Evolutionary conservation across 2,888 invertebrate species (phyloP).

Genomic region (Pristionchus entomophagus): DNA sequence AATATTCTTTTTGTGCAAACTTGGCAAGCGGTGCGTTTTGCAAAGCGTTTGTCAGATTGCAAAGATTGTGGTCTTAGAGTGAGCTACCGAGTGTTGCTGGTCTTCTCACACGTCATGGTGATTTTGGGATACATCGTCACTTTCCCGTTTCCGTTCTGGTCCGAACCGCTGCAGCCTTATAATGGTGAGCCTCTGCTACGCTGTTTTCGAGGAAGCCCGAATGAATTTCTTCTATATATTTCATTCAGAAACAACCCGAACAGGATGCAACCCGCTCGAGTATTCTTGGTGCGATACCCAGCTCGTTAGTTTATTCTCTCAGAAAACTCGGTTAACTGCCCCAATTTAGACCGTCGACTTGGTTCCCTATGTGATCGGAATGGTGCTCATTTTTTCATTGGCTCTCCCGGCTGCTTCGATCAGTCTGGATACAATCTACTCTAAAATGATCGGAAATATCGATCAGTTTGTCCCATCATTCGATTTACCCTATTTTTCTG

Average conservation of each 20-base stretch:
- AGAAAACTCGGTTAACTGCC: background rate
- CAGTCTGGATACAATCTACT: background rate
- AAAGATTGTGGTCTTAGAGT: background rate
- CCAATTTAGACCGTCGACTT: background rate
- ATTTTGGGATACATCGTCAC: background rate
- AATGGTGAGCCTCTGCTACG: too few species aligned
- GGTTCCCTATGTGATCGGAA: background rate
- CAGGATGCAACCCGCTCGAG: background rate
- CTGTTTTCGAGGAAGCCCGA: too few species aligned
- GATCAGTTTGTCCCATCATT: too few species aligned
- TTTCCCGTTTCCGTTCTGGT: background rate
- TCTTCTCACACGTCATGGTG: background rate
- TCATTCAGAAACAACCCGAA: background rate
- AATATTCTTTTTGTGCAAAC: background rate
- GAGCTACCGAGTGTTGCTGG: background rate
- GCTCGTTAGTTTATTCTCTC: background rate
- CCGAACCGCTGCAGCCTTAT: background rate
- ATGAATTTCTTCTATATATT: background rate
- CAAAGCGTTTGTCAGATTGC: background rate
- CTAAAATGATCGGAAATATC: too few species aligned
- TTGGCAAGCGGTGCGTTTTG: background rate
- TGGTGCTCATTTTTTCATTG: background rate
- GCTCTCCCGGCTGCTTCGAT: background rate
- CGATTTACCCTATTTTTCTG: too few species aligned
- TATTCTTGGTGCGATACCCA: background rate